Percentiles rank a stretch among this genome's conserved stretches.
Conservation (phyloP, 1,140 invertebrate genomes). For the Aporrectodea caliginosa region DNA sequence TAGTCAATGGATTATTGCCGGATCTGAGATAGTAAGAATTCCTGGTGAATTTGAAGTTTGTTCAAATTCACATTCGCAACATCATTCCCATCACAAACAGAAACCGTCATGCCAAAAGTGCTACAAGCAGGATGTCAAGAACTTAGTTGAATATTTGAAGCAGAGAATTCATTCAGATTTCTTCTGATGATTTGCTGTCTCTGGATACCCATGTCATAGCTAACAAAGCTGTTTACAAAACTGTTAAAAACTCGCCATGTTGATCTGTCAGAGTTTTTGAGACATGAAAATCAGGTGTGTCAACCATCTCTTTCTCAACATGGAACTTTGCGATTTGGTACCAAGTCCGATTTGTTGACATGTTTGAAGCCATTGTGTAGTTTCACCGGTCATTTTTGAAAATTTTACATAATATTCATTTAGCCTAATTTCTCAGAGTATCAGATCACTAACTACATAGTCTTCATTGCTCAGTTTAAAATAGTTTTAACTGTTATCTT, state of each 20-base stretch:
- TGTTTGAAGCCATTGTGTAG: not conserved
- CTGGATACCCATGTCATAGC: not conserved
- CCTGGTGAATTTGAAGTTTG: slow-evolving; percentile 35
- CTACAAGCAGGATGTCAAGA: not conserved
- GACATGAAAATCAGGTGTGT: slow-evolving; percentile 38
- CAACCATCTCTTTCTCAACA: slow-evolving; percentile 35
- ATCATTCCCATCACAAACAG: not conserved
- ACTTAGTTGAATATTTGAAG: not conserved
- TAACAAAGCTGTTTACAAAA: not conserved
- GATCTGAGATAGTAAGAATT: slow-evolving; percentile 36
- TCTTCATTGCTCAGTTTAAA: too few relatives aligned
- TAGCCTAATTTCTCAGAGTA: too few relatives aligned
- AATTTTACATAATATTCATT: too few relatives aligned
- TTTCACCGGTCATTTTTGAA: not conserved
- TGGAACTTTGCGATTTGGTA: slow-evolving; percentile 23
- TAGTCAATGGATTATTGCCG: slow-evolving; percentile 34
- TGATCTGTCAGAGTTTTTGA: slow-evolving; percentile 38
- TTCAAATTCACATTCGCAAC: not conserved
- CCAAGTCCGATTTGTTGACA: slow-evolving; percentile 34
- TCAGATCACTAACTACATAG: too few relatives aligned
- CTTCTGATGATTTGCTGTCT: not conserved
- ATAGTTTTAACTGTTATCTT: too few relatives aligned
- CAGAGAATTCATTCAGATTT: not conserved
- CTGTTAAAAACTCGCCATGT: slow-evolving; percentile 29
- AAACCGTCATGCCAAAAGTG: not conserved